These are phyloP conservation scores for Gymnogyps californianus DNA, from an alignment of 2,113 vertebrate species.

Conservation along the genomic window DNA sequence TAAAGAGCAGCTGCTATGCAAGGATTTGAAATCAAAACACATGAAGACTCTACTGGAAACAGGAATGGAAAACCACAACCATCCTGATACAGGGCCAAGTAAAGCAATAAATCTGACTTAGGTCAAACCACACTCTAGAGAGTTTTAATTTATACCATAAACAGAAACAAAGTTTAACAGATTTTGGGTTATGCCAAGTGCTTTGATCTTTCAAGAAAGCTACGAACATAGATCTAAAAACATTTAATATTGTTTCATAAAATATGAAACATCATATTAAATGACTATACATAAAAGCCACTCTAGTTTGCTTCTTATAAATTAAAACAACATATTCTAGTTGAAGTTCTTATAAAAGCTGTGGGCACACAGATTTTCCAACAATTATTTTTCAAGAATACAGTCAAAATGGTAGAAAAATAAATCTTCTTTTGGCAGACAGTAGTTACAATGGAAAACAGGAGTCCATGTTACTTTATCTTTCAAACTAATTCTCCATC, in stretches of 20 bases:
- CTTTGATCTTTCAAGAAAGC: conserved; percentile 14
- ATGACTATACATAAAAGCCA: not conserved
- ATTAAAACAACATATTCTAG: not conserved
- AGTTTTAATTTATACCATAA: conserved; percentile 54
- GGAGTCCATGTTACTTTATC: not conserved
- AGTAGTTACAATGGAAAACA: not conserved
- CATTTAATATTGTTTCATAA: not conserved
- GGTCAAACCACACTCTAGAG: conserved; percentile 36
- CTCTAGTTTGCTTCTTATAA: not conserved
- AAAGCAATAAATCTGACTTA: conserved; percentile 53
- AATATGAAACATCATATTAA: not conserved
- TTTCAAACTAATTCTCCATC: not conserved
- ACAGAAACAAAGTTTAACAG: conserved; percentile 25
- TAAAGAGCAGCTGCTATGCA: not conserved
- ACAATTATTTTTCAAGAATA: not conserved
- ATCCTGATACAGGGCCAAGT: conserved; percentile 25
- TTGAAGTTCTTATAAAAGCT: not conserved
- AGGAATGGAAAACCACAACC: conserved; percentile 49
- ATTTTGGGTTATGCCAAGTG: not conserved
- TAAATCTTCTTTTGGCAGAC: not conserved
- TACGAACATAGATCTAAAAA: not conserved
- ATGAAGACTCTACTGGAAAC: conserved; percentile 13
- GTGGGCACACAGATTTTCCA: not conserved
- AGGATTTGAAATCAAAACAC: conserved; percentile 40
- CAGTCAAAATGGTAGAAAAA: not conserved